Base-by-base conservation (phyloP, 2,888 invertebrate genomes). In the Himalopsyche anomala region DNA sequence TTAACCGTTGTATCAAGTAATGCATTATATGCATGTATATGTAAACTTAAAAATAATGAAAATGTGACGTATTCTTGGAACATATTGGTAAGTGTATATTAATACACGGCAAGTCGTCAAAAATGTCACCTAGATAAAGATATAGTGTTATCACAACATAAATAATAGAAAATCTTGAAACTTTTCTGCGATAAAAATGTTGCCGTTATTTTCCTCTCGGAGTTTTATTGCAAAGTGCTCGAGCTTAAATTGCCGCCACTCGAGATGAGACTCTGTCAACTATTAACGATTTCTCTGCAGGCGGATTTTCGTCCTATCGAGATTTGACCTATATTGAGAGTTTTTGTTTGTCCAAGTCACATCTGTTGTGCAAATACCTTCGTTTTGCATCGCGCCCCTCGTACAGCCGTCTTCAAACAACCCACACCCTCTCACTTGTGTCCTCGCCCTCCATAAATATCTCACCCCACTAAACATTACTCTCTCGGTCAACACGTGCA, bases 261-360 rank as follows among this genome's bases (percentile, higher is more conserved):
- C 36, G 74, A 74, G 36, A 74, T 74, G 74, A 74, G 74, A 74
- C 74, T 74, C 74, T 74, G 74, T 74, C 74, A 74, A 74, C 74
- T 74, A 74, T 74, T 74, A 74, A 36, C 28, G 74, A 74, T 74
- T 74, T 38, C 74, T 74, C 74, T 74, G 74, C 28, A 28, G 36
- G 74, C 74, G 74, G 74, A 74, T 74, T 74, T 74, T 74, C 74
- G 74, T 36, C 74, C 15, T 74, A 74, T 74, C 74, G 74, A 36
- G 74, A 74, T 74, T 74, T 74, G 74, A 74, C 74, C 74, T 74
- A 74, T 74, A 74, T 74, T 74, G 74, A 74, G 74, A 74, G 74
- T 74, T 74, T 74, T 74, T 74, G 74, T 74, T 74, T 74, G 74
- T 74, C 74, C 74, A 74, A 74, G 74, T 74, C 74, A 74, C 74